Conservation (phyloP, 2,797 vertebrate species). For the Urocyon cinereoargenteus region DNA sequence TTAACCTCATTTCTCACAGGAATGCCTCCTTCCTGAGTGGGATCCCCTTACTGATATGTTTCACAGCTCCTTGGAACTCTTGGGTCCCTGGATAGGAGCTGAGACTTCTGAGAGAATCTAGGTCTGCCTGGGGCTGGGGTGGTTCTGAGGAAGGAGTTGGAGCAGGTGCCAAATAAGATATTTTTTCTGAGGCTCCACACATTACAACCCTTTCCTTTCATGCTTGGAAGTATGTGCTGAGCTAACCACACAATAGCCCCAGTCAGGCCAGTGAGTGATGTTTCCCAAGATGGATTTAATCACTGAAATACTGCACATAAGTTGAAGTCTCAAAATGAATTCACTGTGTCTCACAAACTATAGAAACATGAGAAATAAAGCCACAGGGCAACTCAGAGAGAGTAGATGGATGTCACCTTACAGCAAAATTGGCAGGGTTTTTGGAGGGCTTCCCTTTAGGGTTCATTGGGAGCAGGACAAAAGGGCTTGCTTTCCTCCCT, state of each 20-base stretch:
- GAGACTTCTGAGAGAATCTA: background rate
- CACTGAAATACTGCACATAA: background rate
- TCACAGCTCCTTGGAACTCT: background rate
- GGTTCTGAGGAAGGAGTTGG: background rate
- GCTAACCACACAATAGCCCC: background rate
- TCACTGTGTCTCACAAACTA: background rate
- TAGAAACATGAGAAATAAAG: background rate
- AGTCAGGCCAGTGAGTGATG: background rate
- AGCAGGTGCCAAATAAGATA: background rate
- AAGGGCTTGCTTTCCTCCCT: background rate
- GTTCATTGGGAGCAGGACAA: background rate
- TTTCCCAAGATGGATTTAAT: slow-evolving; percentile 51
- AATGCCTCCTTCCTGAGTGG: background rate
- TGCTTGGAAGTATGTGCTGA: background rate
- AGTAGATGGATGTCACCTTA: slow-evolving; percentile 70
- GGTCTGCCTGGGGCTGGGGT: background rate
- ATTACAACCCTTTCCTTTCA: background rate
- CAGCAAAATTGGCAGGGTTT: slow-evolving; percentile 77
- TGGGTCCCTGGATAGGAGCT: background rate
- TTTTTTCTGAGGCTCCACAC: background rate
- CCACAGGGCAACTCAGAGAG: slow-evolving; percentile 54
- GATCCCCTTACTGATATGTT: background rate
- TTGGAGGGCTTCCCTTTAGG: slow-evolving; percentile 62
- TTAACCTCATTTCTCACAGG: background rate
- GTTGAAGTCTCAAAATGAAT: slow-evolving; percentile 23